Conservation (phyloP, 2,113 vertebrate genomes). For the Sceloporus undulatus region DNA sequence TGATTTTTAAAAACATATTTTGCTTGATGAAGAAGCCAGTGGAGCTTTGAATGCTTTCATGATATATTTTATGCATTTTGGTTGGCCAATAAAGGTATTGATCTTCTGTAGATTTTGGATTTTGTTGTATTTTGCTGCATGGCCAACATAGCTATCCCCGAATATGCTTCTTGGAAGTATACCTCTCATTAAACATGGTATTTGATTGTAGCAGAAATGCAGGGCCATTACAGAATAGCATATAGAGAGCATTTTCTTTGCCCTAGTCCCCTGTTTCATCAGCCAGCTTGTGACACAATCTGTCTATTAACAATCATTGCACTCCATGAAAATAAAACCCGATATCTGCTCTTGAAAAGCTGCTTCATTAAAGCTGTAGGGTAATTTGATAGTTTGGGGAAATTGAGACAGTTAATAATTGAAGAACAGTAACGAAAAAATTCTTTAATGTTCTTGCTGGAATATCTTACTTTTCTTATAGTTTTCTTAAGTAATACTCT, state of each 20-base stretch:
- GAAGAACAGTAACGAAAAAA: slow-evolving; percentile 29
- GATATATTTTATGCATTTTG: too few relatives aligned
- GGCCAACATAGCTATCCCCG: too few relatives aligned
- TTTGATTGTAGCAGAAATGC: accelerated
- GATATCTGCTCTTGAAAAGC: slow-evolving; percentile 8
- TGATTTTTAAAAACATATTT: neutral
- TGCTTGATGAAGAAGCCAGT: too few relatives aligned
- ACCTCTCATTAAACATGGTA: too few relatives aligned
- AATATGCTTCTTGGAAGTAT: too few relatives aligned
- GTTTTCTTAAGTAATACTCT: slow-evolving; percentile 47
- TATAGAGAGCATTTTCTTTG: neutral
- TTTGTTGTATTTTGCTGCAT: too few relatives aligned
- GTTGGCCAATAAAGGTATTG: too few relatives aligned
- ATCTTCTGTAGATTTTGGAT: too few relatives aligned
- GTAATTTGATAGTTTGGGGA: slow-evolving; percentile 51
- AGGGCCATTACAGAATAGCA: accelerated
- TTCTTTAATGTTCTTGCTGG: slow-evolving; percentile 38
- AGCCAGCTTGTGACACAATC: neutral
- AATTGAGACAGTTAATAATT: slow-evolving; percentile 48
- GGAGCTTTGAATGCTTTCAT: too few relatives aligned
- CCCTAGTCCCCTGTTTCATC: neutral
- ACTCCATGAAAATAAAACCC: slow-evolving; percentile 4
- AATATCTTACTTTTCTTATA: slow-evolving; percentile 37
- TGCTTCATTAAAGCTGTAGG: slow-evolving; percentile 50
- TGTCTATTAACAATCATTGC: neutral